Evolutionary conservation across 2,797 vertebrate species (phyloP).

Genomic region (Scyliorhinus canicula): DNA sequence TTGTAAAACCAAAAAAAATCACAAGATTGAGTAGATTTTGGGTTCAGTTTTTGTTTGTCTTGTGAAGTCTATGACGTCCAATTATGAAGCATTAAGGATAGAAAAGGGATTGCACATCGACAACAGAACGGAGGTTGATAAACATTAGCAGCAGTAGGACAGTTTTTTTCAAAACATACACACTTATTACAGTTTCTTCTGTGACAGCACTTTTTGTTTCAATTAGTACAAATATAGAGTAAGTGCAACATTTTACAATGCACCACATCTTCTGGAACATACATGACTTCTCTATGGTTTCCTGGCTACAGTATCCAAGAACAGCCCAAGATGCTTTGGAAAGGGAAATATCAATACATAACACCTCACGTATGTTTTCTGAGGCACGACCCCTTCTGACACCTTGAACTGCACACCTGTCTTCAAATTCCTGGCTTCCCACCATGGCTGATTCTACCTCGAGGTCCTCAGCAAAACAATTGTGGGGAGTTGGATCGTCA

Average conservation of each 20-base stretch:
- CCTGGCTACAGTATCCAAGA: constrained; percentile 18
- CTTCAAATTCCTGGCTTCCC: neutral
- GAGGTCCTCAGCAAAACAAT: neutral
- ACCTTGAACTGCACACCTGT: neutral
- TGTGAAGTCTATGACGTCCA: neutral
- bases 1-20: neutral
- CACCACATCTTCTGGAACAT: neutral
- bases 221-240: constrained; percentile 2
- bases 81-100: neutral
- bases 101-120: neutral
- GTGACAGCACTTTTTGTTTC: neutral
- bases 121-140: neutral
- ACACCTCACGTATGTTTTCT: neutral
- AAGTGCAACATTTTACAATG: constrained; percentile 2
- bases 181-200: neutral
- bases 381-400: neutral
- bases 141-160: constrained; percentile 2
- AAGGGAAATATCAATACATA: neutral
- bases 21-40: neutral
- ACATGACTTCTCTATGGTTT: neutral
- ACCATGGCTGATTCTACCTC: neutral
- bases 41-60: neutral
- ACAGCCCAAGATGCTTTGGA: neutral
- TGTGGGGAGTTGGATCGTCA: neutral
- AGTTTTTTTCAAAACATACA: neutral